Conservation (phyloP, 37 sponge, comb jelly and placozoan genomes). For the Halichondria panicea region DNA sequence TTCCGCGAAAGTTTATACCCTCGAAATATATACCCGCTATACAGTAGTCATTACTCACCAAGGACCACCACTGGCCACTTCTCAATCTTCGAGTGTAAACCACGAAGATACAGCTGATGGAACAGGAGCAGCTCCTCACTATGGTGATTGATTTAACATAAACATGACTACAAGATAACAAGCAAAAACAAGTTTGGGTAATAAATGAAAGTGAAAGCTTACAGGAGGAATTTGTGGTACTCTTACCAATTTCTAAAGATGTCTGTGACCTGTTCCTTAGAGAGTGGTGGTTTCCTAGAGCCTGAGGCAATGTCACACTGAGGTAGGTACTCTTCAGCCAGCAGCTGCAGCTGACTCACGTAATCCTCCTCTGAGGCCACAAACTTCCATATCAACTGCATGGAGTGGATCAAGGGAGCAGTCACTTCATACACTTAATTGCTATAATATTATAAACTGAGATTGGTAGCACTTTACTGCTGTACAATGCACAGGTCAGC, state of each 20-base stretch:
- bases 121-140: slow-evolving; percentile 63
- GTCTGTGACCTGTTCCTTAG: slow-evolving; percentile 46
- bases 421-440: too few relatives aligned
- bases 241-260: slow-evolving; percentile 73
- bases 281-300: slow-evolving; percentile 60
- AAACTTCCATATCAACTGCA: slow-evolving; percentile 64
- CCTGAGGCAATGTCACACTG: slow-evolving; percentile 60
- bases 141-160: too few relatives aligned
- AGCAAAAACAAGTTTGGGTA: background rate
- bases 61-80: slow-evolving; percentile 77
- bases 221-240: background rate
- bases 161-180: background rate
- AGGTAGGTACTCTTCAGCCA: slow-evolving; percentile 53
- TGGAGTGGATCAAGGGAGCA: background rate
- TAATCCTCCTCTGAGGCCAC: slow-evolving; percentile 66
- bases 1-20: too few relatives aligned
- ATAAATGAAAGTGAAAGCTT: background rate
- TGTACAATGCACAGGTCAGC: background rate
- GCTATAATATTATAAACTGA: background rate
- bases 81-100: slow-evolving; percentile 51
- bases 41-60: slow-evolving; percentile 38
- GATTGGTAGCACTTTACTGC: background rate
- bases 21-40: too few relatives aligned
- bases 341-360: slow-evolving; percentile 45
- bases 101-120: slow-evolving; percentile 69